Evolutionary conservation across 2,113 vertebrate species (phyloP).

Genomic region (Tretioscincus oriximinensis): DNA sequence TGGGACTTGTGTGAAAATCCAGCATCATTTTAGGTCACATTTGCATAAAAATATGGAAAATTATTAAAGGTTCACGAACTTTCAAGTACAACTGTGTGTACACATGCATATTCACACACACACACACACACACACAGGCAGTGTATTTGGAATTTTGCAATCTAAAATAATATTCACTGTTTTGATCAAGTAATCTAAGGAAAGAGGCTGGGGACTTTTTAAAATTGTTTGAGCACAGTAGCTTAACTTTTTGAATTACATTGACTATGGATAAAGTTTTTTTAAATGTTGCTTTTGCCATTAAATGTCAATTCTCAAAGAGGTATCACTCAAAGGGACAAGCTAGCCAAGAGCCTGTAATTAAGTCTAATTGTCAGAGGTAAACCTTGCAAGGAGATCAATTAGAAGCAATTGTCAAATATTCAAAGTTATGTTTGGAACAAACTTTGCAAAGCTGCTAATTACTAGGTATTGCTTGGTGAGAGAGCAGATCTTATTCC

Average conservation of each 20-base stretch:
- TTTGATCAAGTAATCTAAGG: neutral
- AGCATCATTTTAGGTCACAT: no score
- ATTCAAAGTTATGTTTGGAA: conserved; percentile 1
- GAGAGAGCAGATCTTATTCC: neutral
- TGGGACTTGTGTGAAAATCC: no score
- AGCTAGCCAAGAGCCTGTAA: neutral
- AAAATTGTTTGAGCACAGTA: neutral
- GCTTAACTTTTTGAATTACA: neutral
- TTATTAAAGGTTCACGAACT: no score
- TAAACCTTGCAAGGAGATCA: neutral
- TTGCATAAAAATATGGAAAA: neutral
- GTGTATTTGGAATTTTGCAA: neutral
- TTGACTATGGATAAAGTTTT: neutral
- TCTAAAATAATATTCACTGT: neutral
- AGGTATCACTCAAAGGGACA: neutral
- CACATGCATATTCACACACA: no score
- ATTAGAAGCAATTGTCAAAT: neutral
- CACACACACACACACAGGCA: no score
- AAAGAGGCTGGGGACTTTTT: neutral
- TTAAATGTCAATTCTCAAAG: neutral
- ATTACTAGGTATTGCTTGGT: neutral
- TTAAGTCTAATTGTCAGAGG: conserved; percentile 2
- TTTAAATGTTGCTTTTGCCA: neutral
- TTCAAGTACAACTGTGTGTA: no score
- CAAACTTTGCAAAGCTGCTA: conserved; percentile 9